Conservation (phyloP, 2,797 vertebrate genomes). For the Cynodonichthys magdalenae region DNA sequence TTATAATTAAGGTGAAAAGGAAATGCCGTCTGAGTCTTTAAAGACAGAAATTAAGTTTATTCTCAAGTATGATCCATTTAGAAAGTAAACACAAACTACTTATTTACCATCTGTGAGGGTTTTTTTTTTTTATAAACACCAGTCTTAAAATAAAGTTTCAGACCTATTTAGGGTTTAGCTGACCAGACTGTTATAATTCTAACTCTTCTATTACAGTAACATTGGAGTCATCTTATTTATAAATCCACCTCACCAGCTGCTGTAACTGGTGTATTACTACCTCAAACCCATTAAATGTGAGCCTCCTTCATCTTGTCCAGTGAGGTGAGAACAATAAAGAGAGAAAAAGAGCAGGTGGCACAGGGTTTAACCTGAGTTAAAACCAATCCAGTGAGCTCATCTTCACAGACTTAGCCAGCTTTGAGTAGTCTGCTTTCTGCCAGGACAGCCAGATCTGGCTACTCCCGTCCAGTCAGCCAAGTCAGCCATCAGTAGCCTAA, state of each 20-base stretch:
- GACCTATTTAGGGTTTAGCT: background rate
- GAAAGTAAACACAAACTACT: background rate
- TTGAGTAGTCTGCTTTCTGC: slow-evolving; percentile 61
- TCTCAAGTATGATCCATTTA: background rate
- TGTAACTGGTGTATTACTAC: slow-evolving; percentile 9
- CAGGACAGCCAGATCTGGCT: slow-evolving; percentile 40
- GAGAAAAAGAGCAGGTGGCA: slow-evolving; percentile 73
- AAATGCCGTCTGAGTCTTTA: slow-evolving; percentile 4
- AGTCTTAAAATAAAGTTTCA: background rate
- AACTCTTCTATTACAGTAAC: background rate
- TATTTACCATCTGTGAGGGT: background rate
- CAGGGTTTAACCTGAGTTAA: slow-evolving; percentile 72
- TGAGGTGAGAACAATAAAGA: slow-evolving; percentile 16
- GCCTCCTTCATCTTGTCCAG: slow-evolving; percentile 3
- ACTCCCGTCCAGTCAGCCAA: slow-evolving; percentile 26
- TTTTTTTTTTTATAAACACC: background rate
- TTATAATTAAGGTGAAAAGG: background rate
- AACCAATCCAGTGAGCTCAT: slow-evolving; percentile 73
- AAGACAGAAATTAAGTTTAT: background rate
- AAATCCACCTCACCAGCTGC: slow-evolving; percentile 9
- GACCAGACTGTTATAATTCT: background rate
- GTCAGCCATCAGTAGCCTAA: slow-evolving; percentile 54
- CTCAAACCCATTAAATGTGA: slow-evolving; percentile 30
- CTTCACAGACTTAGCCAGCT: slow-evolving; percentile 63
- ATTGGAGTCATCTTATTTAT: slow-evolving; percentile 19